Percentiles rank a stretch among this genome's conserved stretches.
These are phyloP conservation scores for Acleris emargana DNA, from an alignment of 2,888 invertebrate genomes.

Conservation along the genomic window DNA sequence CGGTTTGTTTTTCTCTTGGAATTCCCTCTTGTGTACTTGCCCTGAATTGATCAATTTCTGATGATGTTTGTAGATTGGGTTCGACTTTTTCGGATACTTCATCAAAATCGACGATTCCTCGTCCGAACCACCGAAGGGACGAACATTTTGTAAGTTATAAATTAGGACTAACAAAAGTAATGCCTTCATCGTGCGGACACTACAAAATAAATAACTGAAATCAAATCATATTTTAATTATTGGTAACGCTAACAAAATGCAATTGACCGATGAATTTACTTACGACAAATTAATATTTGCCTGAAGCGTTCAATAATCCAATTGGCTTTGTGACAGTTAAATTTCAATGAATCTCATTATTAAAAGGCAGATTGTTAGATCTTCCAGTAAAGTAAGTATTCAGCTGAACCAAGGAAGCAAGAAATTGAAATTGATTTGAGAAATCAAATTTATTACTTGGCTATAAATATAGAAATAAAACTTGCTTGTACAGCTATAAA, in stretches of 20 bases:
- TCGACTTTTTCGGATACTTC: constrained; percentile 27
- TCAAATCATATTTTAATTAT: constrained; percentile 45
- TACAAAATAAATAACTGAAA: constrained; percentile 31
- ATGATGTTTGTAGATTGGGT: neutral
- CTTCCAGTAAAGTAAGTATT: neutral
- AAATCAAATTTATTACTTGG: neutral
- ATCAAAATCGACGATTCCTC: constrained; percentile 7
- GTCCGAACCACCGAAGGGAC: constrained; percentile 35
- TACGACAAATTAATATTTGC: constrained; percentile 27
- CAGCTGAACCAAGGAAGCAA: neutral
- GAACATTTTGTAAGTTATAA: constrained; percentile 41
- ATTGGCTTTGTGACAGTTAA: constrained; percentile 18
- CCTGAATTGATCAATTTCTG: constrained; percentile 19
- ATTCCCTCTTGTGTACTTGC: too few species aligned
- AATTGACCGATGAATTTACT: constrained; percentile 48
- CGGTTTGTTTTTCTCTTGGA: too few species aligned
- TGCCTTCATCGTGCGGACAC: constrained; percentile 50
- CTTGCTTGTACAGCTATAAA: constrained; percentile 1
- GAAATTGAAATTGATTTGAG: neutral
- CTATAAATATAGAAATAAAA: constrained; percentile 15
- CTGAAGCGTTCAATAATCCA: constrained; percentile 14
- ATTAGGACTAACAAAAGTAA: constrained; percentile 46
- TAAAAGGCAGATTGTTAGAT: neutral
- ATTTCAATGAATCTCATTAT: constrained; percentile 1
- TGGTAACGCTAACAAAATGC: constrained; percentile 40